phyloP scores from a whole-genome alignment of 2,113 vertebrate genomes.

The Coregonus clupeaformis region DNA sequence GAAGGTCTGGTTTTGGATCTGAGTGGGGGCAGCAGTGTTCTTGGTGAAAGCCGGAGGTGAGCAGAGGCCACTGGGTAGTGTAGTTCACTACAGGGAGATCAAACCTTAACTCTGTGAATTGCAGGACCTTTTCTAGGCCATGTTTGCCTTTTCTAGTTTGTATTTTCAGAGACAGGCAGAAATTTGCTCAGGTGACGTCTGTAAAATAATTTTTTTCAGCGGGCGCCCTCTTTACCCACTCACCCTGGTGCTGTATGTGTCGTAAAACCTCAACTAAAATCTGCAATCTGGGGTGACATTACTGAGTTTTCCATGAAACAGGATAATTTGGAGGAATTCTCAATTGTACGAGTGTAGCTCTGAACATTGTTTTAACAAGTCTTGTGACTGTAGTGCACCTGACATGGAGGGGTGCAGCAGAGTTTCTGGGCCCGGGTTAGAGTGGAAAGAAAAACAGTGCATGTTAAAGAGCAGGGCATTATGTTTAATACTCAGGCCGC shows the following conservation, averaged over 20 bases:
- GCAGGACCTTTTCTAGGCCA: background rate
- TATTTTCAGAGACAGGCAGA: background rate
- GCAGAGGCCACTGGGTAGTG: background rate
- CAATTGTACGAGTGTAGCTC: background rate
- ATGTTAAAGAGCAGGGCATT: background rate
- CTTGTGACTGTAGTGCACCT: conserved; percentile 22
- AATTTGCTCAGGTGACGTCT: background rate
- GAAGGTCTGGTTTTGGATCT: background rate
- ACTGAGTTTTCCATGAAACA: conserved; percentile 18
- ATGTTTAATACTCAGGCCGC: conserved; percentile 15
- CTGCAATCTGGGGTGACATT: background rate
- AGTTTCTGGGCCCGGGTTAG: conserved; percentile 12
- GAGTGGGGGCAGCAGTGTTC: background rate
- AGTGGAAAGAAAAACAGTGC: conserved; percentile 41
- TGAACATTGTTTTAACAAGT: conserved; percentile 27
- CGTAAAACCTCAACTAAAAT: background rate
- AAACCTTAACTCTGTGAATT: background rate
- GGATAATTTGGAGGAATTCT: conserved; percentile 10
- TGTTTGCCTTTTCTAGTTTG: background rate
- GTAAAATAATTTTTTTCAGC: background rate
- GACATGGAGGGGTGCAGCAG: background rate
- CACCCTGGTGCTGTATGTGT: background rate
- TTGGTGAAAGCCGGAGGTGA: background rate
- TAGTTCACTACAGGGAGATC: background rate
- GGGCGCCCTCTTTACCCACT: background rate